Conservation (phyloP, 1,140 invertebrate genomes). For the Cyrtorhinus lividipennis region DNA sequence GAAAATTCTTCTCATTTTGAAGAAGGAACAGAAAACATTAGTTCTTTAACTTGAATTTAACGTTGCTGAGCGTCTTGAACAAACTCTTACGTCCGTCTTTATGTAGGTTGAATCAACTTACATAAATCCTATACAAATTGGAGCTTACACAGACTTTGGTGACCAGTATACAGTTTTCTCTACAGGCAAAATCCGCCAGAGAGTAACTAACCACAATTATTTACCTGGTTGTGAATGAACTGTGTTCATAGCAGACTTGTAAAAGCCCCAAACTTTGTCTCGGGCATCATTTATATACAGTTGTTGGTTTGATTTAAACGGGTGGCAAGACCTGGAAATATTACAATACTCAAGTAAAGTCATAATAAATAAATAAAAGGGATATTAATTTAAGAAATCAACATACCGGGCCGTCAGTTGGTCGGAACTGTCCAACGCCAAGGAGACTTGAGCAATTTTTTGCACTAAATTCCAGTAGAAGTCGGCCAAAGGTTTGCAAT, state of each 20-base stretch:
- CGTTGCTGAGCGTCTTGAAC: too few relatives aligned
- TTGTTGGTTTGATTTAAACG: slow-evolving; percentile 36
- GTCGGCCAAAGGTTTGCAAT: slow-evolving; percentile 62
- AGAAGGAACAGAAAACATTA: too few relatives aligned
- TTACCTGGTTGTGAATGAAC: background rate
- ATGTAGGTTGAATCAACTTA: too few relatives aligned
- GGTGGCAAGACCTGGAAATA: slow-evolving; percentile 30
- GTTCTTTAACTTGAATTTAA: too few relatives aligned
- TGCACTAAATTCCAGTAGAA: slow-evolving; percentile 63
- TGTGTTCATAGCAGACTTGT: slow-evolving; percentile 11
- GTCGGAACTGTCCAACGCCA: slow-evolving; percentile 33
- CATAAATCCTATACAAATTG: too few relatives aligned
- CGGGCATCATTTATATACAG: slow-evolving; percentile 37
- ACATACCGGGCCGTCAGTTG: slow-evolving; percentile 32
- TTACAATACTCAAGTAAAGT: background rate
- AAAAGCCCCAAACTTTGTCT: slow-evolving; percentile 30
- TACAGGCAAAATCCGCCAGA: too few relatives aligned
- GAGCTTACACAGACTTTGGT: too few relatives aligned
- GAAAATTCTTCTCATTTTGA: background rate
- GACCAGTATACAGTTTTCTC: too few relatives aligned
- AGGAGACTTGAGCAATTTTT: slow-evolving; percentile 44
- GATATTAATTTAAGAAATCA: background rate
- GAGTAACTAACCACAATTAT: too few relatives aligned
- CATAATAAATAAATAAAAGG: background rate
- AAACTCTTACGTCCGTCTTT: too few relatives aligned